Conservation (phyloP, 2,797 vertebrate species). For the Scomberomorus guttatus region DNA sequence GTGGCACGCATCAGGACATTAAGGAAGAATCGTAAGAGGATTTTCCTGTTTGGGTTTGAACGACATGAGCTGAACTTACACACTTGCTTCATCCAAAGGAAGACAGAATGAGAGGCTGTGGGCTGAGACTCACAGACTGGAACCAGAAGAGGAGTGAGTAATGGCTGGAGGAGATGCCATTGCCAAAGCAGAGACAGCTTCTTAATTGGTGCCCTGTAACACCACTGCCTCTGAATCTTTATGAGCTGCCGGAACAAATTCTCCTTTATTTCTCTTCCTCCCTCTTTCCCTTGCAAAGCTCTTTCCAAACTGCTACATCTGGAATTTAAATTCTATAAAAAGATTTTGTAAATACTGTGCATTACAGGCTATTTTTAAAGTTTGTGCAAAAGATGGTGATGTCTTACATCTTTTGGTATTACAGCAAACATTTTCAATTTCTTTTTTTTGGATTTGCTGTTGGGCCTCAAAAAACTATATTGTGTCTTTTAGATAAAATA, state of each 20-base stretch:
- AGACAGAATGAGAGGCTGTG: constrained; percentile 48
- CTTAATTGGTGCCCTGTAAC: constrained; percentile 76
- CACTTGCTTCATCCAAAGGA: constrained; percentile 45
- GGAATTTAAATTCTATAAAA: constrained; percentile 30
- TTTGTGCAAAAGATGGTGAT: background rate
- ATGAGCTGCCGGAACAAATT: constrained; percentile 63
- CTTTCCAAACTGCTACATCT: constrained; percentile 36
- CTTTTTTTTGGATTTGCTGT: constrained; percentile 18
- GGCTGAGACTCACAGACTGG: constrained; percentile 58
- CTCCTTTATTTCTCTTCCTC: constrained; percentile 24
- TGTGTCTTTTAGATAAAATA: constrained; percentile 11
- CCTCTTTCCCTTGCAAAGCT: constrained; percentile 20
- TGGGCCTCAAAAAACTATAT: background rate
- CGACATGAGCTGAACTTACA: constrained; percentile 42
- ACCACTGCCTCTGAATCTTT: constrained; percentile 57
- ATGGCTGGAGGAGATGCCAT: constrained; percentile 58
- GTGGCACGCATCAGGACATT: constrained; percentile 23
- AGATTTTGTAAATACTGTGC: constrained; percentile 35
- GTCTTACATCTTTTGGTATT: constrained; percentile 2
- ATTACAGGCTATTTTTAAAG: constrained; percentile 17
- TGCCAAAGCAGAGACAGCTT: constrained; percentile 55
- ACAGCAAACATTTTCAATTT: background rate
- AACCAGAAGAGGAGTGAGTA: constrained; percentile 65
- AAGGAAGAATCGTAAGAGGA: constrained; percentile 42
- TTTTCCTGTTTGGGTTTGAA: constrained; percentile 54